A percentile compares a stretch with the other conserved stretches of the same genome.
These are phyloP conservation scores for Lucilia sericata DNA, from an alignment of 1,140 invertebrate genomes.

Conservation along the genomic window DNA sequence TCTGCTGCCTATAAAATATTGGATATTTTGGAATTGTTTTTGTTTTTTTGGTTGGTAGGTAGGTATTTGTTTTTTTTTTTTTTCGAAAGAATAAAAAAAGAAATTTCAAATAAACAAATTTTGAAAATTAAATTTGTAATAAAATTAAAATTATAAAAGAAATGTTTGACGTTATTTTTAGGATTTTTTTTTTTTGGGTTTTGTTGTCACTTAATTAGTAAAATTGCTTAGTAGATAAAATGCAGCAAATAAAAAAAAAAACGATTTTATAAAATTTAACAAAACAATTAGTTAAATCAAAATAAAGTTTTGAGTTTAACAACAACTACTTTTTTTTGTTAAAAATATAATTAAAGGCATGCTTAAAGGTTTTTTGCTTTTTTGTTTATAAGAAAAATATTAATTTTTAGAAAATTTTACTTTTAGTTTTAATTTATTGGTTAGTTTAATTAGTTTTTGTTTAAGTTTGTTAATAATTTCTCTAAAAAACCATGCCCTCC, in stretches of 20 bases:
- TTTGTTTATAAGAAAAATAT: neutral
- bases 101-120: constrained; percentile 15
- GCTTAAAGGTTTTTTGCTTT: neutral
- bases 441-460: constrained; percentile 27
- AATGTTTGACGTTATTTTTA: neutral
- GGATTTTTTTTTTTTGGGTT: neutral
- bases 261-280: neutral
- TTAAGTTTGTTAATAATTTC: constrained; percentile 19
- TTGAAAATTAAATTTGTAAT: neutral
- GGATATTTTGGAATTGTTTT: constrained; percentile 49
- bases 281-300: neutral
- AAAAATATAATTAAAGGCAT: neutral
- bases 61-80: constrained; percentile 1
- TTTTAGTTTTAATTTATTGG: neutral
- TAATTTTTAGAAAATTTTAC: neutral
- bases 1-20: constrained; percentile 68
- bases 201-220: neutral
- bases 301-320: constrained; percentile 33
- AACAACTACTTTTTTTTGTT: constrained; percentile 31
- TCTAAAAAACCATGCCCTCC: constrained; percentile 43
- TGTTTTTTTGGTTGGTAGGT: constrained; percentile 49
- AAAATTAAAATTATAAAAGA: neutral
- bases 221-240: constrained; percentile 16
- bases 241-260: neutral
- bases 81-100: neutral